Conservation (phyloP, 2,113 vertebrate genomes). For the Callospermophilus lateralis region DNA sequence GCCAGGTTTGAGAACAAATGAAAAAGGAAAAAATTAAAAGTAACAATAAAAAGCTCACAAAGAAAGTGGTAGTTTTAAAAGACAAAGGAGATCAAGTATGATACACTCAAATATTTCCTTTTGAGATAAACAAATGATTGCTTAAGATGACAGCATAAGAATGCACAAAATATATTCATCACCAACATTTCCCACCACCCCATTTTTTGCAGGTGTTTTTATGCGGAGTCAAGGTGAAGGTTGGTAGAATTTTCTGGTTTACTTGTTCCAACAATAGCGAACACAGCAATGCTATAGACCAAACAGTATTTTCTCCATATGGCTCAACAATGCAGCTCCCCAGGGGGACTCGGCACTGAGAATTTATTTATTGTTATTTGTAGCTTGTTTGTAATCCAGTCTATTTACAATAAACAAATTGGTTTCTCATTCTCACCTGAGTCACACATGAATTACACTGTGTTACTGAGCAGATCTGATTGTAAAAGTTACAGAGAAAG, state of each 20-base stretch:
- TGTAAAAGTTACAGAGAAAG: neutral
- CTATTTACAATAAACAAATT: slow-evolving; percentile 46
- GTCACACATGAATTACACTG: neutral
- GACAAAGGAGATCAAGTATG: neutral
- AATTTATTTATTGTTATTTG: neutral
- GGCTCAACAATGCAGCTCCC: neutral
- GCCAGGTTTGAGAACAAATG: neutral
- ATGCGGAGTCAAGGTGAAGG: neutral
- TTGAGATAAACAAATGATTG: neutral
- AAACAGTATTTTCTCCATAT: neutral
- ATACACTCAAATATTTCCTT: neutral
- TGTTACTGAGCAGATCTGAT: neutral
- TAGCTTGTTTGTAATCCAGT: neutral
- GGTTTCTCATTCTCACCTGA: neutral
- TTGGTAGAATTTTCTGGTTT: neutral
- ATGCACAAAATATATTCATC: neutral
- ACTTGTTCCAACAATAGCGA: neutral
- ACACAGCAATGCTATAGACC: neutral
- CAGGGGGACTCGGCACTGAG: neutral
- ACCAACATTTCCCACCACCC: neutral
- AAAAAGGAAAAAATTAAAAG: neutral
- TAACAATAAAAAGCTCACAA: neutral
- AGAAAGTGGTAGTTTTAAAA: neutral
- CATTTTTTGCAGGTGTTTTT: neutral
- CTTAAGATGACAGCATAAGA: neutral